Base-by-base conservation (phyloP, 2,797 vertebrate species). In the Stomatorhinus walkeri region DNA sequence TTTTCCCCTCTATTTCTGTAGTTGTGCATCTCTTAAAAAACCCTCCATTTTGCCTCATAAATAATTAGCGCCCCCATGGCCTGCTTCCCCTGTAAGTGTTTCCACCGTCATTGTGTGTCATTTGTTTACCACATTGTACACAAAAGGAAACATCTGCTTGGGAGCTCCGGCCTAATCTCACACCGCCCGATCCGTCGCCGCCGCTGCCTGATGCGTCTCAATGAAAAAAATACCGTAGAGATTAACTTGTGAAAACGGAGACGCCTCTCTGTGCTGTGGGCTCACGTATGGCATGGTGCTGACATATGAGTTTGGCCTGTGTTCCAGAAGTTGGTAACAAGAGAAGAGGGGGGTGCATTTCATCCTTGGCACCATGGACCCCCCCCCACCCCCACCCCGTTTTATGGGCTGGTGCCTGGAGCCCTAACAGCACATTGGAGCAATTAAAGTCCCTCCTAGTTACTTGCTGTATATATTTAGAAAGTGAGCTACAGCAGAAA, bases 311-410 rank as follows among this genome's bases (percentile, higher is more conserved):
- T 92, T 89, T 91, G 16, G 93, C 92, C 91, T 93, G 91, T 90
- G 87, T 89, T 89, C 90, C 90, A 89, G 89, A 88, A 90, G 92
- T 93, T 94, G 92, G 92, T 91, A 92, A 92, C 91, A 93, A 94
- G 94, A 95, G 95, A 89, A n/a, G 61, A 83, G 61, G 54, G 76
- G 91, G 90, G 91, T 91, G 91, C 88, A 88, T 87, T 90, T 90
- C 89, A 88, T 88, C 90, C 90, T n/a, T 61, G 49, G 28, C 51
- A 9, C 51, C 43, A 1, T 36, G 24, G 22, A 49, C 28, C 72
- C 9, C 16, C 85, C 10, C 10, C 46, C 5, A 61, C n/a, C 48
- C 16, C 28, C 83, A 88, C 90, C 40, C 51, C 91, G 87, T 84
- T 61, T 83, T 24, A 91, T 61, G 88, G 56, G 89, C 87, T 88